A percentile compares a stretch with the other conserved stretches of the same genome.
These are phyloP conservation scores for Apodemus sylvaticus DNA, from an alignment of 2,113 vertebrate species.

Conservation along the genomic window DNA sequence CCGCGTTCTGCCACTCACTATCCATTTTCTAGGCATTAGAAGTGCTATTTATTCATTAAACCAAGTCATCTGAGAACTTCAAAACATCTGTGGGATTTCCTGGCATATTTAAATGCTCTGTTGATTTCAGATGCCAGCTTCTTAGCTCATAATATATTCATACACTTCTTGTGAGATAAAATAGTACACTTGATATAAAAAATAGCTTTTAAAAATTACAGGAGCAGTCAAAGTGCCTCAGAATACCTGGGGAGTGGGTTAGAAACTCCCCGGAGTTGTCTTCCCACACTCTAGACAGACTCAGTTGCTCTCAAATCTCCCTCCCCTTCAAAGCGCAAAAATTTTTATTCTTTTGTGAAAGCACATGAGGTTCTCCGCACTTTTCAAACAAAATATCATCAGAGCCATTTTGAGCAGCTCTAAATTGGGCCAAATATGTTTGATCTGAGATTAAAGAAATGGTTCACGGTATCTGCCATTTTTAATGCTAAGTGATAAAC, in stretches of 20 bases:
- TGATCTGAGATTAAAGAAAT: slow-evolving; percentile 50
- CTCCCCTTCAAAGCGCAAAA: background rate
- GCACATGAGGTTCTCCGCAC: background rate
- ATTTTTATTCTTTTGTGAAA: background rate
- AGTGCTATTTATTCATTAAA: slow-evolving; percentile 50
- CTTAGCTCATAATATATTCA: slow-evolving; percentile 57
- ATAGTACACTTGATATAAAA: background rate
- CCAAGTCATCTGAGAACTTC: slow-evolving; percentile 5
- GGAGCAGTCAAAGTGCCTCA: background rate
- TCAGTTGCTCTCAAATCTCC: background rate
- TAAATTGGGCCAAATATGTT: slow-evolving; percentile 33
- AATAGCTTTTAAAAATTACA: background rate
- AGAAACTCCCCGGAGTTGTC: slow-evolving; percentile 4
- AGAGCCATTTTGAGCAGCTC: background rate
- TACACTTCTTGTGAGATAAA: slow-evolving; percentile 46
- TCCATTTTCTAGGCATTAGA: slow-evolving; percentile 10
- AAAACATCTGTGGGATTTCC: slow-evolving; percentile 34
- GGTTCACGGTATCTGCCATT: slow-evolving; percentile 34
- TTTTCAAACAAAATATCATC: slow-evolving; percentile 32
- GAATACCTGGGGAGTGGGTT: background rate
- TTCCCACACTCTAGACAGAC: background rate
- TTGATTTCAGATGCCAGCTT: slow-evolving; percentile 40
- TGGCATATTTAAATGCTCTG: slow-evolving; percentile 17
- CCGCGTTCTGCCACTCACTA: background rate
- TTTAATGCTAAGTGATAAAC: slow-evolving; percentile 57